Conservation (phyloP, 2,888 invertebrate species). For the Athalia rosae region DNA sequence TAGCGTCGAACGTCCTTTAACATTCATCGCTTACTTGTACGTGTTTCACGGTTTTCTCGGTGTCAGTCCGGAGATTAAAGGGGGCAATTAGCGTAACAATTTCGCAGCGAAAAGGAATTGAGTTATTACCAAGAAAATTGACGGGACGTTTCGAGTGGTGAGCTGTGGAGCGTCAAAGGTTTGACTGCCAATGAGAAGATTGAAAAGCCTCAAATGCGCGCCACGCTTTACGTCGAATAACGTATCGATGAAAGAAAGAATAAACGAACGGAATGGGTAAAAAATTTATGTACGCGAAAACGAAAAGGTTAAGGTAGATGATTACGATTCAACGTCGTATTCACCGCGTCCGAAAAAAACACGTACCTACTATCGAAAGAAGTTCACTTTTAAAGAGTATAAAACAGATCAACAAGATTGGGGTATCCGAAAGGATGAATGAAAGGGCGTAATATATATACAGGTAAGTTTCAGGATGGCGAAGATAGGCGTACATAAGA, state of each 20-base stretch:
- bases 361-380: too few species aligned
- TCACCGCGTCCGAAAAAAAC: too few species aligned
- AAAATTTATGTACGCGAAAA: too few species aligned
- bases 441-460: too few species aligned
- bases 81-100: slow-evolving; percentile 30
- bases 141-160: background rate
- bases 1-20: slow-evolving; percentile 43
- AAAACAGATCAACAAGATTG: slow-evolving; percentile 16
- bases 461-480: background rate
- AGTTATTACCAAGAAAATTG: slow-evolving; percentile 31
- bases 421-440: background rate
- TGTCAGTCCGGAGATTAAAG: slow-evolving; percentile 33
- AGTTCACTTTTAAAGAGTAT: too few species aligned
- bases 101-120: slow-evolving; percentile 9
- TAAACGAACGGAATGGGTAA: too few species aligned
- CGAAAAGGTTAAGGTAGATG: too few species aligned
- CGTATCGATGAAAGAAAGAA: too few species aligned
- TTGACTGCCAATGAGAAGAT: background rate
- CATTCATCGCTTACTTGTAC: slow-evolving; percentile 27
- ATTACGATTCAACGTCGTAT: too few species aligned
- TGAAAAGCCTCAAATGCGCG: background rate
- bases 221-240: background rate
- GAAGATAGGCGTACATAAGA: background rate
- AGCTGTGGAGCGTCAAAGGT: background rate
- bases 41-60: slow-evolving; percentile 21